Evolutionary conservation across 2,888 invertebrate species (phyloP).

Genomic region (Chesias legatella): DNA sequence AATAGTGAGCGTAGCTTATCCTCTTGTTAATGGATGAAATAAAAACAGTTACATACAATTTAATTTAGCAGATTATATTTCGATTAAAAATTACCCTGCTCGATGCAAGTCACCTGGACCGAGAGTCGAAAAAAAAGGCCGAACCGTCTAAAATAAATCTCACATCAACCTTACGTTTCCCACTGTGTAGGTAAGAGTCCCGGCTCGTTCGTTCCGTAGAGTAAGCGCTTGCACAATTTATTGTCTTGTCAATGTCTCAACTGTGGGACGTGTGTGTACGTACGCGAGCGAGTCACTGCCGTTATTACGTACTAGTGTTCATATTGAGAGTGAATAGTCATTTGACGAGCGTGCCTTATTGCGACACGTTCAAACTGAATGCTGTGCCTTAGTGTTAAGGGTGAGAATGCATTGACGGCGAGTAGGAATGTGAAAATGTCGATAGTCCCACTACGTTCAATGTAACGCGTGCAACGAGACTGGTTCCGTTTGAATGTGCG

Average conservation of each 20-base stretch:
- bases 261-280: not conserved
- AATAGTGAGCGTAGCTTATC: too few relatives aligned
- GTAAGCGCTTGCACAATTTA: constrained; percentile 17
- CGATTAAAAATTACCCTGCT: too few relatives aligned
- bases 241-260: constrained; percentile 10
- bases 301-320: constrained; percentile 25
- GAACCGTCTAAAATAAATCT: too few relatives aligned
- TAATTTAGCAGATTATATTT: too few relatives aligned
- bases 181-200: too few relatives aligned
- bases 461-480: constrained; percentile 30
- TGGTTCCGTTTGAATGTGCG: constrained; percentile 36
- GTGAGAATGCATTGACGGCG: constrained; percentile 19
- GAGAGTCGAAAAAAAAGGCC: too few relatives aligned
- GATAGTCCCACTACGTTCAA: constrained; percentile 34
- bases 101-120: too few relatives aligned
- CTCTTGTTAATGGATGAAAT: too few relatives aligned
- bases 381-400: constrained; percentile 18
- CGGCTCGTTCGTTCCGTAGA: constrained; percentile 1
- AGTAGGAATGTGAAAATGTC: constrained; percentile 26
- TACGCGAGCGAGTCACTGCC: constrained; percentile 32
- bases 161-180: not conserved
- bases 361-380: constrained; percentile 16
- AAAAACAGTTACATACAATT: too few relatives aligned
- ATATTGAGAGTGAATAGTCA: constrained; percentile 16
- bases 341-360: constrained; percentile 25